Base-by-base conservation (phyloP, 2,888 invertebrate genomes). In the Lasius platythorax region DNA sequence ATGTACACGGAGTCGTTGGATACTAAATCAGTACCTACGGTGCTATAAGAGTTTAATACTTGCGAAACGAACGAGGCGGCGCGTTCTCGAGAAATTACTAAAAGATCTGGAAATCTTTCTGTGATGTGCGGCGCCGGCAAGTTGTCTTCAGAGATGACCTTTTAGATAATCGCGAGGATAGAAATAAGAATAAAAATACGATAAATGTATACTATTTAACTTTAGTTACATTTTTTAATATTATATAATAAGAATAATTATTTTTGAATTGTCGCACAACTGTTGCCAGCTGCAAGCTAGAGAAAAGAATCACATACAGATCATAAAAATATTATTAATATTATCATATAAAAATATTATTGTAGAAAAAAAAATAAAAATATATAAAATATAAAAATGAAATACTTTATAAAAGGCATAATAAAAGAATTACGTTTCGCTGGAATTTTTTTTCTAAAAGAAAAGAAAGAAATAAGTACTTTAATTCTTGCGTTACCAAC, bases 1-100 rank as follows among this genome's bases (percentile, higher is more conserved):
- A 87, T 78, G 76, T 70, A 56, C 33, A 23, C 11, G 46, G 28
- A 40, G 3, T 50, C 58, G 58, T 33, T 50, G 53, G 58, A 84
- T 67, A 75, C 12, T 78, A 70, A 86, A 78, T 82, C 73, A 70
- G 75, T 56, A 30, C 33, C 50, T 53, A n/a, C 63, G 64, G 30
- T 46, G 43, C 58, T 58, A 8, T 53, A 58, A 79, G 33, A n/a
- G 23, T 70, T 61, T 79, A 79, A 37, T 37, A 64, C 63, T 15
- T 15, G 68, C 79, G 33, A 76, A 53, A 76, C 53, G 28, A 15
- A 4, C 58, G 23, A 11, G n/a, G 5, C 33, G n/a, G 15, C 12
- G 15, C 12, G 18, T n/a, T 64, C 46, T 23, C 56, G 68, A 33
- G 33, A 61, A 43, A 79, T 79, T 79, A 11, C 18, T 15, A 12